A percentile compares a stretch with the other conserved stretches of the same genome.
These are phyloP conservation scores for Opisthograptis luteolata DNA, from an alignment of 2,888 invertebrate genomes.

Conservation along the genomic window DNA sequence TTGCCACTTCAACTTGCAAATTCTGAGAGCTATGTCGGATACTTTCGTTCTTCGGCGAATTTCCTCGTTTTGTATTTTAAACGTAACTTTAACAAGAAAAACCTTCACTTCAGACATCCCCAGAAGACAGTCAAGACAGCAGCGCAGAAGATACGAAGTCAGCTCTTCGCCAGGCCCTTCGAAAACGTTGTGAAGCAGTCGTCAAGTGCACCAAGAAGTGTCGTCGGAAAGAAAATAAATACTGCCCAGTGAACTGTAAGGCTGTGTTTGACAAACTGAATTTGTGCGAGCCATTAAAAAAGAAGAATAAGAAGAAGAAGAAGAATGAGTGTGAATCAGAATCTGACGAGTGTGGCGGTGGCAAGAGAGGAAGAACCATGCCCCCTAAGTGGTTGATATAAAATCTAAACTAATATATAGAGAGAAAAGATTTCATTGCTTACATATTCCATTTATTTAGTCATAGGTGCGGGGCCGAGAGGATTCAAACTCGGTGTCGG, in stretches of 20 bases:
- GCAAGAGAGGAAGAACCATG: conserved; percentile 10
- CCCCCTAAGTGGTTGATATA: conserved; percentile 7
- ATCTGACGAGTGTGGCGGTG: too few species aligned
- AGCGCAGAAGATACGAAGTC: not conserved
- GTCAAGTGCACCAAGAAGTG: conserved; percentile 11
- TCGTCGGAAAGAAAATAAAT: not conserved
- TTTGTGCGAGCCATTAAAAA: conserved; percentile 11
- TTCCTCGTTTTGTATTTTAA: too few species aligned
- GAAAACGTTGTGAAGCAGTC: conserved; percentile 6
- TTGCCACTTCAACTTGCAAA: too few species aligned
- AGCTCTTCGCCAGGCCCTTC: not conserved
- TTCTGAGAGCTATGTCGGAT: too few species aligned
- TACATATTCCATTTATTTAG: too few species aligned
- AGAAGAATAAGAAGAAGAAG: not conserved
- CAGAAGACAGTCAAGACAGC: not conserved
- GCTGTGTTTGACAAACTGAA: conserved; percentile 10
- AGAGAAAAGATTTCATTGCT: too few species aligned
- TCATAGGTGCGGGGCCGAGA: too few species aligned
- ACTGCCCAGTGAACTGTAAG: conserved; percentile 13
- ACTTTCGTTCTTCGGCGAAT: too few species aligned
- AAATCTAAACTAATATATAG: too few species aligned
- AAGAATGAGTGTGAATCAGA: too few species aligned
- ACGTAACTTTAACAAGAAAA: too few species aligned
- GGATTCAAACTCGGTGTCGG: too few species aligned
- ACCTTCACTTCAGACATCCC: not conserved